Conservation (phyloP, 1,140 invertebrate genomes). For the Drosophila insularis region DNA sequence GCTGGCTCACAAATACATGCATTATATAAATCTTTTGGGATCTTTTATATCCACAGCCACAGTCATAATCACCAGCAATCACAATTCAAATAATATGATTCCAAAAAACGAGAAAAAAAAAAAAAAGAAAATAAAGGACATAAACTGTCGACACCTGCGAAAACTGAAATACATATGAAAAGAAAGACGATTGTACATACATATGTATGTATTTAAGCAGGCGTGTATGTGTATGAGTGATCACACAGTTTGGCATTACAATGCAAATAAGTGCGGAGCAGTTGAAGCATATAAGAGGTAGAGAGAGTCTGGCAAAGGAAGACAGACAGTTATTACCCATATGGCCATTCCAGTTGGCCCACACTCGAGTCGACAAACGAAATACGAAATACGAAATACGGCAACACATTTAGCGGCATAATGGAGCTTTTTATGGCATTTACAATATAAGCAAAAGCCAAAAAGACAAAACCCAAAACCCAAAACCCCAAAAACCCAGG, state of each 20-base stretch:
- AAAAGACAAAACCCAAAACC: slow-evolving; percentile 1
- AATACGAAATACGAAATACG: slow-evolving; percentile 1
- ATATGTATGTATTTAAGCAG: too few relatives aligned
- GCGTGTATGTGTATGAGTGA: too few relatives aligned
- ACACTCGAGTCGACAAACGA: slow-evolving; percentile 30
- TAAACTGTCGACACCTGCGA: slow-evolving; percentile 16
- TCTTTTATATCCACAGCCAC: neutral
- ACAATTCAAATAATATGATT: slow-evolving; percentile 40
- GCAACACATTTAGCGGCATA: slow-evolving; percentile 48
- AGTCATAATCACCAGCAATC: slow-evolving; percentile 45
- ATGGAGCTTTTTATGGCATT: slow-evolving; percentile 59
- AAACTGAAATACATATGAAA: neutral
- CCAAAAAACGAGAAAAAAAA: slow-evolving; percentile 1
- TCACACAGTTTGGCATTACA: slow-evolving; percentile 49
- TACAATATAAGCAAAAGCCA: slow-evolving; percentile 40
- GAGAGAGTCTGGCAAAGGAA: neutral
- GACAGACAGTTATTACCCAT: slow-evolving; percentile 38
- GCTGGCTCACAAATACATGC: neutral
- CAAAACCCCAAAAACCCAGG: neutral
- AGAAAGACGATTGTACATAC: neutral
- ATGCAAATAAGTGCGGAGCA: slow-evolving; percentile 36
- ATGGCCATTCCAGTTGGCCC: slow-evolving; percentile 38
- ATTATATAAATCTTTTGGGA: neutral
- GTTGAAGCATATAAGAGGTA: neutral
- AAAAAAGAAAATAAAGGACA: slow-evolving; percentile 19